A percentile compares a stretch with the other conserved stretches of the same genome.
phyloP scores from a whole-genome alignment of 2,797 vertebrate genomes.

The Pelodytes ibericus region DNA sequence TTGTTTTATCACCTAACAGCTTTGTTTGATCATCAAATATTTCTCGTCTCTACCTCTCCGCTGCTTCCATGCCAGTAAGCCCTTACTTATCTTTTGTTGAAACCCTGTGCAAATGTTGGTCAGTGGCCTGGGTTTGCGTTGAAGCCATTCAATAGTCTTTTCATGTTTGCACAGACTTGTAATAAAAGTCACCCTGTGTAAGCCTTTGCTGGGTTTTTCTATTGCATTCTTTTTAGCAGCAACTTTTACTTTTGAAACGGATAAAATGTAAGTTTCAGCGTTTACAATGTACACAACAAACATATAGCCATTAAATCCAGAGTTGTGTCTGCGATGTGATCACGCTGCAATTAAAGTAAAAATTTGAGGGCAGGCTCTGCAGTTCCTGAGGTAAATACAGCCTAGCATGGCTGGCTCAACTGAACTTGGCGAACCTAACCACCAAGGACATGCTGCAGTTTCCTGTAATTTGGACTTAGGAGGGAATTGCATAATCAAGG shows the following conservation, averaged over 20 bases:
- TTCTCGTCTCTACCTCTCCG: constrained; percentile 21
- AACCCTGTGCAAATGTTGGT: constrained; percentile 50
- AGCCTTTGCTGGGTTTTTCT: background rate
- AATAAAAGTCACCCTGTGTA: constrained; percentile 25
- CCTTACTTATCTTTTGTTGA: constrained; percentile 45
- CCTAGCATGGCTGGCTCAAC: too few relatives aligned
- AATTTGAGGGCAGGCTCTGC: too few relatives aligned
- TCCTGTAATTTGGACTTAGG: too few relatives aligned
- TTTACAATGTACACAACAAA: too few relatives aligned
- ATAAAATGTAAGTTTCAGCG: background rate
- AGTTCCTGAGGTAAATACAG: too few relatives aligned
- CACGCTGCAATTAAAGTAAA: too few relatives aligned
- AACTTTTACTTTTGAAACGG: background rate
- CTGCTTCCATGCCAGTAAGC: constrained; percentile 24
- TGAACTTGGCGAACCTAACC: too few relatives aligned
- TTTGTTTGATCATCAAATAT: constrained; percentile 53
- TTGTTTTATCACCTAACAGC: constrained; percentile 45
- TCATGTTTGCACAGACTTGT: constrained; percentile 42
- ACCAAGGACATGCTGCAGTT: too few relatives aligned
- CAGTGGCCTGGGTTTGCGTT: constrained; percentile 29
- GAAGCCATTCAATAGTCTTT: constrained; percentile 40
- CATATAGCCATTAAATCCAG: too few relatives aligned
- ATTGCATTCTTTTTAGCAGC: background rate
- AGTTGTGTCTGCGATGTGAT: too few relatives aligned
- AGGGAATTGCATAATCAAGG: too few relatives aligned